Evolutionary conservation across 2,888 invertebrate species (phyloP), one percentile per base, ranked within the genome.

Genomic region (Podabrus alpinus): DNA sequence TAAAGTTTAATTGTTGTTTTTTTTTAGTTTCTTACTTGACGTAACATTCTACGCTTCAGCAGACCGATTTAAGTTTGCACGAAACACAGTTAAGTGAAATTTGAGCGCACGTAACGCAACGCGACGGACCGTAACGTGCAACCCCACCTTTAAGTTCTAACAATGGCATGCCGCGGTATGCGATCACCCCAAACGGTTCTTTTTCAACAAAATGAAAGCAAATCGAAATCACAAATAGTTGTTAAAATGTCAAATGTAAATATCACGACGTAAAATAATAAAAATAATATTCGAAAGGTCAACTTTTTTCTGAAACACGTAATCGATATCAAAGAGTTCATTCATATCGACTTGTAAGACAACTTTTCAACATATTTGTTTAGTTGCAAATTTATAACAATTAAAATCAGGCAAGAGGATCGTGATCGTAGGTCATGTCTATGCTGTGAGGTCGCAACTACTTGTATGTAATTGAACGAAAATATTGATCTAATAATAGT

Each of bases 341-440:
- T 64, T 64, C 62, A 64, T 61, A 17, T 61, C 17, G 16, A 61
- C 16, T 45, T 2, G 21, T 64, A 64, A n/a, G 15, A 17, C 17
- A 17, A 64, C 19, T 17, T 61, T 64, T 13, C n/a, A 64, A 21
- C 15, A 13, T 19, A 21, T 64, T 64, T 73, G 66, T 74, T 74
- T 74, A 45, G 70, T 60, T 67, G 25, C 25, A 9, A 74, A 70
- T 67, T 71, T 21, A 59, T 66, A 66, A 66, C 69, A 64, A 64
- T 19, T 66, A 69, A 60, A 45, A 74, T 71, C 70, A 74, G 70
- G 67, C 70, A 45, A 62, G 74, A 74, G 66, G 67, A 62, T 60
- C 70, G 74, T 74, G 74, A 68, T 70, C 69, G 62, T 71, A 71
- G 74, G 70, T 74, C 70, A 61, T 61, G 74, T 74, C 70, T 69